These are phyloP conservation scores for Anniella stebbinsi DNA, from an alignment of 2,797 vertebrate species.

Conservation along the genomic window DNA sequence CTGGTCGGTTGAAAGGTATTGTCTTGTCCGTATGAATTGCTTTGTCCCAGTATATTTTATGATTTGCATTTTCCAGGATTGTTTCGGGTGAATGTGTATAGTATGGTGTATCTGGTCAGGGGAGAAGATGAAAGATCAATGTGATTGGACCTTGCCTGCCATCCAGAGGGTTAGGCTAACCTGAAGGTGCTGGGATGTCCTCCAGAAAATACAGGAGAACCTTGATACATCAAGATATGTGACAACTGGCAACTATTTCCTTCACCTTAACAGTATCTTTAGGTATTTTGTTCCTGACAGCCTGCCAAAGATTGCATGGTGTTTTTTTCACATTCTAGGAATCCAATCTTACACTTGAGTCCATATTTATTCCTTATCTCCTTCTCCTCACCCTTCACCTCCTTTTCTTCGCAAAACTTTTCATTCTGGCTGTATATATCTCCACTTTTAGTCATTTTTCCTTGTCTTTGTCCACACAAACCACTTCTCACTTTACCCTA, in stretches of 20 bases:
- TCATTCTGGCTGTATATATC: background rate
- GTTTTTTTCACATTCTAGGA: background rate
- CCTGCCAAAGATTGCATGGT: background rate
- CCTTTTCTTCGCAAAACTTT: background rate
- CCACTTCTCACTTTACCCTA: background rate
- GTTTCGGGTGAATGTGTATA: no score
- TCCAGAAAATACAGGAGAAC: background rate
- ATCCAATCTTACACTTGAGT: background rate
- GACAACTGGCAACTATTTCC: background rate
- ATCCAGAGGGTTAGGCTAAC: background rate
- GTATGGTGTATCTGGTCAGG: no score
- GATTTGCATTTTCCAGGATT: no score
- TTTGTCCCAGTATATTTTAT: no score
- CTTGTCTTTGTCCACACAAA: constrained; percentile 37
- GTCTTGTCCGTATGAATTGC: no score
- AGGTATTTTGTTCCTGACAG: background rate
- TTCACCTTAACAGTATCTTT: background rate
- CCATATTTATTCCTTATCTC: background rate
- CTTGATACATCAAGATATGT: background rate
- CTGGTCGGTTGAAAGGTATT: no score
- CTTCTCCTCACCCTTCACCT: background rate
- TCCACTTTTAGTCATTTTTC: constrained; percentile 31
- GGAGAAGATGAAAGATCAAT: background rate
- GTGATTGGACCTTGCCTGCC: background rate
- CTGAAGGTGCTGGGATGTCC: background rate